A percentile compares a stretch with the other conserved stretches of the same genome.
These are phyloP conservation scores for Emys orbicularis DNA, from an alignment of 2,797 vertebrate species.

Conservation along the genomic window DNA sequence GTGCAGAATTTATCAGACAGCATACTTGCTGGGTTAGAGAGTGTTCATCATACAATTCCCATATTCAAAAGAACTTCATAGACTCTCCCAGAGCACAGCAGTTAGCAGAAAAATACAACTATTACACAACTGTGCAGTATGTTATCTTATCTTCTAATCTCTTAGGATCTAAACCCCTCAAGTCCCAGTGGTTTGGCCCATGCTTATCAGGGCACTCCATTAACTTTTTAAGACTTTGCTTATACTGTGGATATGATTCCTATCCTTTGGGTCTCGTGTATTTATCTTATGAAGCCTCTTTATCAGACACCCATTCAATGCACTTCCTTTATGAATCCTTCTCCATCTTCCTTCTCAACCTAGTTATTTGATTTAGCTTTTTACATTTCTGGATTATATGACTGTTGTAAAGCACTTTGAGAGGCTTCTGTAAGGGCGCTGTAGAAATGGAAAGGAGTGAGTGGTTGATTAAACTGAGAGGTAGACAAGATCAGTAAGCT, in stretches of 20 bases:
- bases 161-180: not conserved
- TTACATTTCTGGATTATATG: not conserved
- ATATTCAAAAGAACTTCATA: not conserved
- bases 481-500: conserved; percentile 25
- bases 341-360: not conserved
- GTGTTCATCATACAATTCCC: not conserved
- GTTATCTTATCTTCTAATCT: conserved; percentile 13
- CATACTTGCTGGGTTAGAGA: not conserved
- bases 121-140: not conserved
- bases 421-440: not conserved
- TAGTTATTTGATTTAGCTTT: conserved; percentile 6
- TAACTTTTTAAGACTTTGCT: not conserved
- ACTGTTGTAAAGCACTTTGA: conserved; percentile 20
- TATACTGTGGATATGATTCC: not conserved
- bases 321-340: not conserved
- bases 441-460: conserved; percentile 45
- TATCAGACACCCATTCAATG: not conserved
- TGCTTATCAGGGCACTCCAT: not conserved
- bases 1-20: not conserved
- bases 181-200: not conserved
- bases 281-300: not conserved
- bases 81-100: not conserved
- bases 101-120: not conserved
- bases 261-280: not conserved
- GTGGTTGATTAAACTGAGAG: conserved; percentile 30